Evolutionary conservation across 2,888 invertebrate species (phyloP), one percentile per base, ranked within the genome.

Genomic region (Marronus borbonicus): DNA sequence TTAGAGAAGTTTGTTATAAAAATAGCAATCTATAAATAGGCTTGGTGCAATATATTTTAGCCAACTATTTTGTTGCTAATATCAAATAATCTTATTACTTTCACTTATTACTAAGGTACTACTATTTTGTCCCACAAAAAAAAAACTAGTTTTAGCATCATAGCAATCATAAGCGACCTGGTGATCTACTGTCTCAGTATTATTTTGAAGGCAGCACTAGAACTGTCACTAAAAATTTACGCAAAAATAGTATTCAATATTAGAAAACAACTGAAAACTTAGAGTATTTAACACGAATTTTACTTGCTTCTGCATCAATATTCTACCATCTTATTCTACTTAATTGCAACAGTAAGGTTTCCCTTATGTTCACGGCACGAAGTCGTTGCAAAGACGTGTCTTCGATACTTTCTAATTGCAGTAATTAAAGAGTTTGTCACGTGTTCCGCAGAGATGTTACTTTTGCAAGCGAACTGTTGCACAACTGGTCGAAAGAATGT

Each of bases 361-460:
- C n/a, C 55, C 31, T 62, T 62, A 14, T 28, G 20, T 62, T 14
- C 62, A 62, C 31, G 31, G 31, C 62, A 62, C 31, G 62, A 14
- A 28, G 10, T 44, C 44, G 31, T 4, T 62, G 28, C 28, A 28
- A 8, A 20, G 20, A 36, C 62, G 28, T 28, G 28, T 28, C 14
- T 14, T 62, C 62, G 14, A 20, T 62, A 66, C 66, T 66, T 44
- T 66, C 44, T 66, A 66, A 44, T 66, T 66, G 44, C 49, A 49
- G 66, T 10, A 44, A 44, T 44, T 62, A 62, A 62, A 62, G 62
- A 62, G 62, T 62, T 31, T 62, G 28, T 62, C 28, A 62, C 24
- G 62, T 62, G 31, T 28, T 28, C 14, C 14, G 10, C 12, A 28
- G 31, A 28, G 62, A 28, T 24, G 28, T 24, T 28, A 28, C 28